Evolutionary conservation across 2,113 vertebrate species (phyloP).

Genomic region (Heptranchias perlo): DNA sequence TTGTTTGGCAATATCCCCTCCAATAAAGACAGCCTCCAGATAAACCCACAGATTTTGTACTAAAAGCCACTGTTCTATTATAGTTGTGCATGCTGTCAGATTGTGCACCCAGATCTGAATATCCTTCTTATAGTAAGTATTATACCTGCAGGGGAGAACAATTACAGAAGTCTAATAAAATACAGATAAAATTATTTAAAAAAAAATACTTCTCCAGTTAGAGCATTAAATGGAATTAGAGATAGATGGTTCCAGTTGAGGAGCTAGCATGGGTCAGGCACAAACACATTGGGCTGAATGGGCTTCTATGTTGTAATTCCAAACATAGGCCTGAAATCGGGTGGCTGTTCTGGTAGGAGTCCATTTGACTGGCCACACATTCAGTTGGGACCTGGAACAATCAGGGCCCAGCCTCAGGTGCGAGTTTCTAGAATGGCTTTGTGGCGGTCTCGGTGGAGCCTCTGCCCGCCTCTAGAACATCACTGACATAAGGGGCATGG

Average conservation of each 20-base stretch:
- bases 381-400: too few relatives aligned
- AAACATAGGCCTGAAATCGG: too few relatives aligned
- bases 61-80: constrained; percentile 68
- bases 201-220: not conserved
- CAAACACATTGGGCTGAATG: not conserved
- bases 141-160: constrained; percentile 36
- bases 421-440: too few relatives aligned
- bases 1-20: constrained; percentile 67
- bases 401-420: too few relatives aligned
- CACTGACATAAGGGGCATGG: too few relatives aligned
- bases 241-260: not conserved
- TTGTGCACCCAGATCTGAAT: constrained; percentile 67
- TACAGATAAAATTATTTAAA: too few relatives aligned
- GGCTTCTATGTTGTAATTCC: too few relatives aligned
- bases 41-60: constrained; percentile 73
- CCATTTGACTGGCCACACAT: too few relatives aligned
- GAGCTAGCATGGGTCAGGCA: not conserved
- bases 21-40: constrained; percentile 70
- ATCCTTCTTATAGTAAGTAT: constrained; percentile 52
- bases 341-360: too few relatives aligned
- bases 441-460: too few relatives aligned
- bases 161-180: not conserved
- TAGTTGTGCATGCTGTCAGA: constrained; percentile 58
- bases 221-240: not conserved
- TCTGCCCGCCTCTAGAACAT: too few relatives aligned